Conservation (phyloP, 2,113 vertebrate genomes). For the Hepsetus odoe region DNA sequence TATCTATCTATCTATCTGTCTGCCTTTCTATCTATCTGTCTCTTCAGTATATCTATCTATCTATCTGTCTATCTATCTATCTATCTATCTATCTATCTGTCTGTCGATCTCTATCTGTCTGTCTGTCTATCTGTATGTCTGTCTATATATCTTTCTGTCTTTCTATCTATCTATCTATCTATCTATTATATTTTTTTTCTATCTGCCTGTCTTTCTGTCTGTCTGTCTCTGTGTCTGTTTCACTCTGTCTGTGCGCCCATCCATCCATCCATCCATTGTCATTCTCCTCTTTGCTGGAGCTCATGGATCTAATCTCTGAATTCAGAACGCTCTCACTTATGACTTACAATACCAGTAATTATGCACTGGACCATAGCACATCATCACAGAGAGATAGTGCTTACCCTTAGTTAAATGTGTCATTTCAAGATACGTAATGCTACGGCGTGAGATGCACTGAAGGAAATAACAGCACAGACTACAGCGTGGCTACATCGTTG, state of each 20-base stretch:
- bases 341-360: conserved; percentile 27
- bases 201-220: background rate
- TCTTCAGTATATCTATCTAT: no score
- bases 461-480: conserved; percentile 20
- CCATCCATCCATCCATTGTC: no score
- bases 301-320: background rate
- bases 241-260: no score
- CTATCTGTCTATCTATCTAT: no score
- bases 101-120: background rate
- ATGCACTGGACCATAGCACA: conserved; percentile 60
- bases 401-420: conserved; percentile 57
- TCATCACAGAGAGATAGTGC: conserved; percentile 66
- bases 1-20: background rate
- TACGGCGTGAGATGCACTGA: conserved; percentile 1
- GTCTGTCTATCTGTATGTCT: no score
- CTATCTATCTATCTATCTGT: background rate
- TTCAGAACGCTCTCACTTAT: background rate
- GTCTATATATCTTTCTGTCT: no score
- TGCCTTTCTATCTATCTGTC: background rate
- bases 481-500: background rate
- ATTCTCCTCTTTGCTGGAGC: background rate
- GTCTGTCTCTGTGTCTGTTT: background rate
- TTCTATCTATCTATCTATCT: background rate
- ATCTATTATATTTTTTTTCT: no score
- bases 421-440: conserved; percentile 32